Base-by-base conservation (phyloP, 2,797 vertebrate genomes). In the Urocyon cinereoargenteus region DNA sequence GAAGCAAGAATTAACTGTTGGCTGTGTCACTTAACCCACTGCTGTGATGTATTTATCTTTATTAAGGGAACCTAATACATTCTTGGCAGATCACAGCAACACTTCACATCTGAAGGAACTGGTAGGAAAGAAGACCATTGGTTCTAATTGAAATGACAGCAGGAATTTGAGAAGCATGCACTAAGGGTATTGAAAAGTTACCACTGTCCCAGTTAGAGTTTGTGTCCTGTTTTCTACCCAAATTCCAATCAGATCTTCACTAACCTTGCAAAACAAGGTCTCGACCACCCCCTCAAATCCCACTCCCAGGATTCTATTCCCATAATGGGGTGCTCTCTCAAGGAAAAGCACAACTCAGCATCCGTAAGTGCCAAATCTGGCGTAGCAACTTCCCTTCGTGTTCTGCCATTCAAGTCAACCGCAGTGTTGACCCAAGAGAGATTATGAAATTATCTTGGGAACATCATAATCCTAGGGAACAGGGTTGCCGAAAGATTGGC, bases 1-100 rank as follows among this genome's bases (percentile, higher is more conserved):
- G 96, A 97, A 97, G 93, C 96, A 96, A 89, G 87, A 96, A 97
- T 97, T 96, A 98, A 95, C 93, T 93, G 93, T 91, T 91, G 24
- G 24, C 78, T 72, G 19, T 96, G 90, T 92, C 78, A 89, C 84
- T 98, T 97, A 96, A 64, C 96, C 86, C 92, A 96, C 97, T 95
- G 97, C 97, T 96, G 95, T 83, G 96, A 92, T 66, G 49, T 91
- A 92, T 97, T 96, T 96, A 4, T 97, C 97, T 96, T 97, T 97
- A 97, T 97, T 96, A 97, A 92, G 93, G 96, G 90, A 97, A 94
- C 83, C n/a, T 57, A 88, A 77, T 91, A 68, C n/a, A n/a, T 49
- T 94, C 90, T 78, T 97, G 95, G 95, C 87, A 87, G 97, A 90
- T 92, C 92, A 87, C 36, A 90, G 93, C 89, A 91, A 95, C 90